phyloP scores from a whole-genome alignment of 2,113 vertebrate genomes.

The Globicephala melas region DNA sequence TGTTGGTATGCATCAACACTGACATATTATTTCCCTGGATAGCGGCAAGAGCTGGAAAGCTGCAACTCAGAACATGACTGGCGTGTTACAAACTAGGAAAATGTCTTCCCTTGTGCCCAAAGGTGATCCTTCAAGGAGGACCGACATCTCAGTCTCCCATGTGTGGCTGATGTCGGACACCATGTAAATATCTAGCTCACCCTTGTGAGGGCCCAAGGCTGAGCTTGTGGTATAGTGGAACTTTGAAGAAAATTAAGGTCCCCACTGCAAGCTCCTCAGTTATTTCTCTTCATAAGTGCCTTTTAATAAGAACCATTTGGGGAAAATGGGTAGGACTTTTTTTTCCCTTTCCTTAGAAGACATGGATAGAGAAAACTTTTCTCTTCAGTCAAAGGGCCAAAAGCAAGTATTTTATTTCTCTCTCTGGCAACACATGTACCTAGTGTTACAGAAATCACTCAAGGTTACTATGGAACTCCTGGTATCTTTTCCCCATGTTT shows the following conservation, averaged over 20 bases:
- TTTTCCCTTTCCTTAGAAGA: background rate
- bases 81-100: rapidly evolving
- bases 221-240: no score
- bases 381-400: slow-evolving; percentile 6
- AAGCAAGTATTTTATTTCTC: slow-evolving; percentile 3
- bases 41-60: background rate
- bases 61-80: background rate
- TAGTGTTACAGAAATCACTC: background rate
- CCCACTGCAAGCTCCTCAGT: background rate
- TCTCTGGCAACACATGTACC: background rate
- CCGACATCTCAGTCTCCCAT: rapidly evolving
- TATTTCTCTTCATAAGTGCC: background rate
- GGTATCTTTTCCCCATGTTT: background rate
- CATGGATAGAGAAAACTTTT: background rate
- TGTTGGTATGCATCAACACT: rapidly evolving
- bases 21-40: background rate
- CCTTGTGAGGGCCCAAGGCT: background rate
- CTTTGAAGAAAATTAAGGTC: background rate
- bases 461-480: background rate
- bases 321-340: background rate
- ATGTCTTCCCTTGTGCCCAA: background rate
- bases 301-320: slow-evolving; percentile 19
- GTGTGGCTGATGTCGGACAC: rapidly evolving
- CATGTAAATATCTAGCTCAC: background rate
- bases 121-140: background rate